Base-by-base conservation (phyloP, 64 coral and sea anemone genomes). In the Dendrophyllia cribrosa region DNA sequence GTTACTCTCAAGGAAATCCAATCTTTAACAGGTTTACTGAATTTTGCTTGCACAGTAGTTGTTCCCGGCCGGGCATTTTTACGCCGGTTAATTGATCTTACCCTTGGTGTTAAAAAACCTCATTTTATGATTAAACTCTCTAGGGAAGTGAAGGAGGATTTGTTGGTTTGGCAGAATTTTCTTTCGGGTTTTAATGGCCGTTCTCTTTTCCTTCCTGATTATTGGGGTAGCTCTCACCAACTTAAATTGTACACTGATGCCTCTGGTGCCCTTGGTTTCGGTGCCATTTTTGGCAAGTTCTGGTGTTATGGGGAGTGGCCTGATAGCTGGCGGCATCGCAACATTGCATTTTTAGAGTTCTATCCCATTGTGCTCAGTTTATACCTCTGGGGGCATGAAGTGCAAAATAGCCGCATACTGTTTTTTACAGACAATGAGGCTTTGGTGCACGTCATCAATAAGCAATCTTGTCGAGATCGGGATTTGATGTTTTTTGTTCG, bases 141-240 rank as follows among this genome's bases (percentile, higher is more conserved):
- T 9, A 68, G 61, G 19, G 59, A 53, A 5, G 87, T 88, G 4
- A 95, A 87, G 70, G 78, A 44, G 7, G 86, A 94, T 77, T 46
- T 94, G 14, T 4, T 46, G 19, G 10, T 94, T 50, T 94, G 86
- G 87, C 66, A 85, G 26, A 85, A 58, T n/a, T 94, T 94, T 80
- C 67, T 94, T 4, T 80, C 65, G 0, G 46, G 12, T 47, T 94
- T 94, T 77, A 94, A 94, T 77, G 86, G 93, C 15, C 66, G 69
- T 7, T 83, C 87, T 72, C 89, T 94, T 94, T 94, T 94, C 76
- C 79, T 94, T 9, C 50, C 17, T 46, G 87, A 89, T 76, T 23
- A 62, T 19, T 89, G 93, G 93, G 49, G 19, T 23, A 84, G 82
- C 70, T 94, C 93, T 17, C 2, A 25, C 25, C 58, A 81, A 1